Evolutionary conservation across 2,888 invertebrate species (phyloP), one percentile per base, ranked within the genome.

Genomic region (Erebia ligea): DNA sequence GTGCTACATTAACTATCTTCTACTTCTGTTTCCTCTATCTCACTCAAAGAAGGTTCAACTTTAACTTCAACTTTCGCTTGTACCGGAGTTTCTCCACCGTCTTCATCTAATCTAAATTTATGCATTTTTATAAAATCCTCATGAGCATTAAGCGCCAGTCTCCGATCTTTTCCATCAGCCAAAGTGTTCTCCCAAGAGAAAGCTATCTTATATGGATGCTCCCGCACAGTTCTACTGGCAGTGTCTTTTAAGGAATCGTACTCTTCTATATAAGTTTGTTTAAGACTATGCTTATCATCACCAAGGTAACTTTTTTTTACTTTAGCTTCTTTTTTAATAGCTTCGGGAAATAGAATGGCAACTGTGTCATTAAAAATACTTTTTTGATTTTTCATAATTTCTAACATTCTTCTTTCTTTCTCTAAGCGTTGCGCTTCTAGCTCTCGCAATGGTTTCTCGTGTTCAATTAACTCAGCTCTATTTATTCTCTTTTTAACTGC

Each of bases 331-430:
- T 92, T 92, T 76, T 93, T 92, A 50, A 94, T 88, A 45, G 94
- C 94, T 80, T 95, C 95, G 0, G 95, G 95, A 77, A 96, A 95
- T 15, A 95, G 82, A 72, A 94, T 93, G 10, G 94, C 94, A 0
- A 96, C 94, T 0, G 95, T 95, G 54, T 96, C 95, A 75, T 95
- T 94, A 78, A 96, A 96, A 76, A 96, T 94, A 6, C 88, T 89
- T 74, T 94, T 94, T 73, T 95, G 94, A 75, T 94, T 92, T 79
- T 93, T 93, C 86, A 95, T 89, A 42, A 94, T 93, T 66, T 94
- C 92, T 25, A 91, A 84, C 86, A 95, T 94, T 81, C 95, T 94
- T 76, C 89, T 85, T 78, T 94, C 94, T 80, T 95, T 95, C 71
- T 91, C 91, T 70, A 92, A 85, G 8, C 94, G 92, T 75, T 95